These are phyloP conservation scores for Apaloderma vittatum DNA, from an alignment of 2,113 vertebrate species.

Conservation along the genomic window DNA sequence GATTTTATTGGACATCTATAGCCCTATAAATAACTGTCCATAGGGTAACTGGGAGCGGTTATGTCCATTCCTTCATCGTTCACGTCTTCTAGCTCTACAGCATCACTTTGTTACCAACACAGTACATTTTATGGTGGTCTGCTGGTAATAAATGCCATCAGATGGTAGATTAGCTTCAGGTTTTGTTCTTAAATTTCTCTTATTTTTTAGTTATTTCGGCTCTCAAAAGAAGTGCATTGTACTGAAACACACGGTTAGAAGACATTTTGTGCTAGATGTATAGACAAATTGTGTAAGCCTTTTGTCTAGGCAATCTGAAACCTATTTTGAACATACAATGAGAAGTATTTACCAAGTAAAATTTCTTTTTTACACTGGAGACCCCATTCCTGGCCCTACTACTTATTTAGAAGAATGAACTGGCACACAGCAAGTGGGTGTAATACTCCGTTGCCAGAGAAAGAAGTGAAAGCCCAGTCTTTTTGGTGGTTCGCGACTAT, in stretches of 20 bases:
- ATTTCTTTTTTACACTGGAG: constrained; percentile 31
- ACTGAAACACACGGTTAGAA: constrained; percentile 20
- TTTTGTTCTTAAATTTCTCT: background rate
- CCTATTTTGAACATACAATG: constrained; percentile 39
- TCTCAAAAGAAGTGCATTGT: constrained; percentile 22
- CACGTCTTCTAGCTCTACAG: background rate
- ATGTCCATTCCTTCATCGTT: background rate
- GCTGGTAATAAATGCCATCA: background rate
- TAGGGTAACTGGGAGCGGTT: background rate
- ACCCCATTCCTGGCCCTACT: constrained; percentile 10
- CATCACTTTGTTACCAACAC: background rate
- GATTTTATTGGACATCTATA: background rate
- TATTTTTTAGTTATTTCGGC: constrained; percentile 28
- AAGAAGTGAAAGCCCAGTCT: constrained; percentile 35
- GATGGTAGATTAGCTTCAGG: constrained; percentile 29
- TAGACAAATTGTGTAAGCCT: background rate
- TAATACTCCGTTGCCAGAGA: constrained; percentile 23
- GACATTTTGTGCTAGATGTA: constrained; percentile 23
- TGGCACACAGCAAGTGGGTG: constrained; percentile 17
- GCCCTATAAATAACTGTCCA: background rate
- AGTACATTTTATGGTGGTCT: background rate
- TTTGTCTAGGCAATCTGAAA: constrained; percentile 56
- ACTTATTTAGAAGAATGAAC: constrained; percentile 44
- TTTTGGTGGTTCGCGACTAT: constrained; percentile 37
- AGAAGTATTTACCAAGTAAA: constrained; percentile 46